Evolutionary conservation across 2,888 invertebrate species (phyloP).

Genomic region (Dexiosoma caninum): DNA sequence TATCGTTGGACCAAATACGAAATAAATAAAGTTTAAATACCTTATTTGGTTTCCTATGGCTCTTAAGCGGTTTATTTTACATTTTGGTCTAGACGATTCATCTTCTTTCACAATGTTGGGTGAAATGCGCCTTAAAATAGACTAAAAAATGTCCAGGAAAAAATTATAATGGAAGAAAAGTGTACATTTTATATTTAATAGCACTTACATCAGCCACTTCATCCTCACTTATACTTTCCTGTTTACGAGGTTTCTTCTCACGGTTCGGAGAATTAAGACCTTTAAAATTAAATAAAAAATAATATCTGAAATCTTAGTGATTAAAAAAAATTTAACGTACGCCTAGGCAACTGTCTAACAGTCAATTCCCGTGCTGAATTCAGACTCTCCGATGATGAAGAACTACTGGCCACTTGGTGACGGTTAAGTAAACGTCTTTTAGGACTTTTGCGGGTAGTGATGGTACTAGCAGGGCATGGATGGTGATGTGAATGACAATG

Average conservation of each 20-base stretch:
- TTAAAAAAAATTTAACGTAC: constrained; percentile 61
- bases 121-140: constrained; percentile 81
- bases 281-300: constrained; percentile 33
- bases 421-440: constrained; percentile 80
- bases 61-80: constrained; percentile 83
- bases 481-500: constrained; percentile 70
- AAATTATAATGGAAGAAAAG: neutral
- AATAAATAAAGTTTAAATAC: constrained; percentile 74
- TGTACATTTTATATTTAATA: neutral
- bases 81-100: constrained; percentile 68
- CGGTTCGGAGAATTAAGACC: constrained; percentile 70
- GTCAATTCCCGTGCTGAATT: constrained; percentile 79
- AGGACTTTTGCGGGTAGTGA: constrained; percentile 80
- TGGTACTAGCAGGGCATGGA: constrained; percentile 74
- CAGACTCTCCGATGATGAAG: constrained; percentile 82
- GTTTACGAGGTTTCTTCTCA: constrained; percentile 75
- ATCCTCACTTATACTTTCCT: constrained; percentile 78
- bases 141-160: constrained; percentile 75
- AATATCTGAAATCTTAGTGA: neutral
- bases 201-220: constrained; percentile 79
- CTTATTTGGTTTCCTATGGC: constrained; percentile 88
- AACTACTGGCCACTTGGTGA: constrained; percentile 80
- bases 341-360: constrained; percentile 68
- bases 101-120: constrained; percentile 80
- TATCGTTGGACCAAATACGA: no score